A percentile compares a stretch with the other conserved stretches of the same genome.
phyloP scores from a whole-genome alignment of 35 echinoderm and acorn worm genomes.

The Apostichopus parvimensis region DNA sequence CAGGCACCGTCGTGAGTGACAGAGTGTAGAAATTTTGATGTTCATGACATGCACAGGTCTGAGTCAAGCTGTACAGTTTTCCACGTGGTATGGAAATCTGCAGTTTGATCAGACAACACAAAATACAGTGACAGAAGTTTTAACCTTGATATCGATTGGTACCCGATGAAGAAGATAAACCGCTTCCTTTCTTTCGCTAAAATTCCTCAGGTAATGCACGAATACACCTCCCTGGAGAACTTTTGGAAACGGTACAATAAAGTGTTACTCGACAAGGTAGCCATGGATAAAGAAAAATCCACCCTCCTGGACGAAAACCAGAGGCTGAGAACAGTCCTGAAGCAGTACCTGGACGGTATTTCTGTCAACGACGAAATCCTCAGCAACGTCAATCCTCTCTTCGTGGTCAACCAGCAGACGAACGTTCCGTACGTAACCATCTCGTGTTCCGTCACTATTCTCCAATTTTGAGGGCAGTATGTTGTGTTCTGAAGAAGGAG shows the following conservation, averaged over 20 bases:
- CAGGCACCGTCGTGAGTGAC: no score
- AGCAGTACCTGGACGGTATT: conserved; percentile 99
- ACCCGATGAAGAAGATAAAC: not conserved
- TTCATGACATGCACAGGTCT: no score
- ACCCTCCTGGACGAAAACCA: conserved; percentile 90
- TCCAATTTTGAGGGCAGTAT: no score
- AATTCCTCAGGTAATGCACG: conserved; percentile 84
- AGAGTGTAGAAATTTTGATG: no score
- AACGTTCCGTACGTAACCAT: conserved; percentile 84
- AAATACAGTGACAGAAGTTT: no score
- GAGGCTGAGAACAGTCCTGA: conserved; percentile 86
- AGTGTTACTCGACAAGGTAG: conserved; percentile 91
- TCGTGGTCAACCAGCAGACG: conserved; percentile 98
- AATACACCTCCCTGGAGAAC: conserved; percentile 95
- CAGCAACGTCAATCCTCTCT: conserved; percentile 96
- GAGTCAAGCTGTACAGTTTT: no score
- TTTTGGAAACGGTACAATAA: conserved; percentile 99
- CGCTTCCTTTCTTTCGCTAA: not conserved
- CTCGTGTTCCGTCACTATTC: no score
- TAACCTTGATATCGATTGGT: not conserved
- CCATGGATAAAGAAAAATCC: conserved; percentile 89
- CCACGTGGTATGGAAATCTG: no score
- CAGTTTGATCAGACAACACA: no score
- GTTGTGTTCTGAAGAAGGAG: no score
- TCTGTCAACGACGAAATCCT: conserved; percentile 99